phyloP scores from a whole-genome alignment of 2,888 invertebrate genomes.

The Drosophila falleni region DNA sequence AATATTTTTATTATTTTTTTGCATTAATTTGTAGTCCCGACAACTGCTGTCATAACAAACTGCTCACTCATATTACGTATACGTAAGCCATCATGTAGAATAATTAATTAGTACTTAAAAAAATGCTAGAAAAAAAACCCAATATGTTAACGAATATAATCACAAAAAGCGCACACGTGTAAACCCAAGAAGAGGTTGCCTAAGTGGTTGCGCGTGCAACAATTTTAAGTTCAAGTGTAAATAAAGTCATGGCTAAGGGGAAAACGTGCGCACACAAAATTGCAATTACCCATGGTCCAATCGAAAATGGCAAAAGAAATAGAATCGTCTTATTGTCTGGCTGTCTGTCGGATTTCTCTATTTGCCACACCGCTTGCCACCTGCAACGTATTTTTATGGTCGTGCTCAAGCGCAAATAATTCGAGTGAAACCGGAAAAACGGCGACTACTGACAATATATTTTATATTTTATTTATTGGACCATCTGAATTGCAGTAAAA shows the following conservation, averaged over 20 bases:
- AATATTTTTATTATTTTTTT: not conserved
- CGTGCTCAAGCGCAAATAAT: constrained; percentile 56
- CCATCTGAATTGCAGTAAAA: constrained; percentile 27
- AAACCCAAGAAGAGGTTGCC: not conserved
- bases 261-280: constrained; percentile 61
- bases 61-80: constrained; percentile 1
- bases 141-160: not conserved
- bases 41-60: not conserved
- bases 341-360: not conserved
- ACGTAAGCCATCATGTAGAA: not conserved
- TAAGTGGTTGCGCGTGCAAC: constrained; percentile 47
- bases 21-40: not conserved
- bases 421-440: constrained; percentile 6
- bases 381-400: constrained; percentile 45
- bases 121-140: not conserved
- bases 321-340: constrained; percentile 32
- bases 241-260: constrained; percentile 57
- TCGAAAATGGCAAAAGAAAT: not conserved
- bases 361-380: constrained; percentile 5
- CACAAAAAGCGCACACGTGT: constrained; percentile 17
- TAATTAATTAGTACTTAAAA: not conserved
- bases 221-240: constrained; percentile 67
- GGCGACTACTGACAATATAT: constrained; percentile 24
- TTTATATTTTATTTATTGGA: constrained; percentile 60
- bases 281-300: constrained; percentile 56